Evolutionary conservation across 2,113 vertebrate genomes (phyloP), one percentile per base, ranked within the genome.

Genomic region (Phyllostomus hastatus): DNA sequence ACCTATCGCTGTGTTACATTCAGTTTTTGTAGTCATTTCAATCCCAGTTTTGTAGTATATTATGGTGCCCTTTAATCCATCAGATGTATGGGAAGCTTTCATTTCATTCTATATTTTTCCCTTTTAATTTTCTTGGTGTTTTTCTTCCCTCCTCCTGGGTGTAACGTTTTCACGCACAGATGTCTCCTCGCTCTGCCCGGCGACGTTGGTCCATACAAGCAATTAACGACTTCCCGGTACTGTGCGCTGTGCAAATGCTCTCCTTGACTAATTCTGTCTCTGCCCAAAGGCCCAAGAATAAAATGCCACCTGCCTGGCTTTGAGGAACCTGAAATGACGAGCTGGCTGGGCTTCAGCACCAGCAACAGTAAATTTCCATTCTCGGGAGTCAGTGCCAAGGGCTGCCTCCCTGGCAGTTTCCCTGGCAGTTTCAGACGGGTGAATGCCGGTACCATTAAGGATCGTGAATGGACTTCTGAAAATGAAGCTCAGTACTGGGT

Each of bases 181-280:
- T 99, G 99, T 99, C 99, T 98, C 99, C 99, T 98, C 98, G 99
- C 98, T 99, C 99, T 99, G 98, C 99, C 98, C 99, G 99, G 97
- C 99, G 99, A 90, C 99, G 99, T 98, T 99, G 99, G 99, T 99
- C 99, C 98, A 99, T 99, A 98, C 99, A 99, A 99, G 99, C 99
- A 98, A 98, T 99, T 99, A 99, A 99, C 99, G 99, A 99, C 98
- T 99, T 99, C 99, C 99, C 99, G 99, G 99, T 99, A 99, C 98
- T 99, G 98, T 99, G 98, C 88, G 97, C 98, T 98, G 98, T 98
- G 98, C 98, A 98, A 97, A 98, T 98, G 33, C 98, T 98, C 97
- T 98, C 98, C 98, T 98, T 98, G 96, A 98, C 97, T 98, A 97
- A 98, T 96, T 98, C 93, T 98, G 98, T 98, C 98, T 97, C 91